Conservation (phyloP, 2,113 vertebrate genomes). For the Numenius arquata region DNA sequence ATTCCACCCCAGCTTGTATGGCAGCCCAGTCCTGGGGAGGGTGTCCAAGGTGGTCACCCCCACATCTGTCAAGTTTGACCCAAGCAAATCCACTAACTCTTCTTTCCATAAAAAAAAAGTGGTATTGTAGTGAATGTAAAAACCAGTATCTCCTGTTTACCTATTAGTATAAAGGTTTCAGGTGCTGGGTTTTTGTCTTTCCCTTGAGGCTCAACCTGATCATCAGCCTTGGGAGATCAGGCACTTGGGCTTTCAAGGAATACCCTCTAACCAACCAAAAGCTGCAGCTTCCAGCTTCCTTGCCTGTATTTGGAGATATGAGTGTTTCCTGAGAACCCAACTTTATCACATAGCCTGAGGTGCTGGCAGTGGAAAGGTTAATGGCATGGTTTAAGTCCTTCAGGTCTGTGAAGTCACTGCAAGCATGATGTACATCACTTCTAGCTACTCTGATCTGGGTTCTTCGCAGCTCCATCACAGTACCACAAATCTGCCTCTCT, state of each 20-base stretch:
- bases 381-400: not conserved
- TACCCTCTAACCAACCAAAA: not conserved
- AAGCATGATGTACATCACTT: not conserved
- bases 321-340: not conserved
- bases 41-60: not conserved
- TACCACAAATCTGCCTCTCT: not conserved
- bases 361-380: not conserved
- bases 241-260: not conserved
- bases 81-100: not conserved
- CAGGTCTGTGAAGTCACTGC: not conserved
- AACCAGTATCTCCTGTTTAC: not conserved
- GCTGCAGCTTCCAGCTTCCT: not conserved
- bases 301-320: not conserved
- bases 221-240: not conserved
- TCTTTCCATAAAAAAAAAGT: not conserved
- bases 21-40: not conserved
- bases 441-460: not conserved
- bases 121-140: not conserved
- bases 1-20: rapidly evolving
- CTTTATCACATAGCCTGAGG: not conserved
- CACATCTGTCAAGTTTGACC: not conserved
- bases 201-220: not conserved
- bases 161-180: not conserved
- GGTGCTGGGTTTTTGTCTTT: not conserved
- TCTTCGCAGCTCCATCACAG: not conserved